Evolutionary conservation across 2,888 invertebrate genomes (phyloP).

Genomic region (Heliconius sara): DNA sequence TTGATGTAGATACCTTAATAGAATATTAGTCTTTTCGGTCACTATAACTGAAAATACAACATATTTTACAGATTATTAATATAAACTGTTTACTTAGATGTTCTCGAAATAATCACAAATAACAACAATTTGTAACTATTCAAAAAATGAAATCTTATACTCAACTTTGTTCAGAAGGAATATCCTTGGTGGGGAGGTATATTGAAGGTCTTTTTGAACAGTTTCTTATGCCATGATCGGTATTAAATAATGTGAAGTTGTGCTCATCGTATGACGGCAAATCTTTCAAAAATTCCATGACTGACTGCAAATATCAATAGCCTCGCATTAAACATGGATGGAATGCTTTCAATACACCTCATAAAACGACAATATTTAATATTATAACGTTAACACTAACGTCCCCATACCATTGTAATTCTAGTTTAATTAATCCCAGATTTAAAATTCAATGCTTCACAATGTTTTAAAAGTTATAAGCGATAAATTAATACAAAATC

Average conservation of each 20-base stretch:
- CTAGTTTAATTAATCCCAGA: constrained; percentile 52
- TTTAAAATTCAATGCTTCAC: constrained; percentile 51
- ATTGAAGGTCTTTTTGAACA: constrained; percentile 94
- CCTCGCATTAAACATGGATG: constrained; percentile 48
- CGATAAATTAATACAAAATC: constrained; percentile 65
- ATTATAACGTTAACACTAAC: constrained; percentile 28
- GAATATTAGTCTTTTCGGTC: constrained; percentile 97
- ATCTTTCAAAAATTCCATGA: constrained; percentile 95
- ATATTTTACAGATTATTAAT: constrained; percentile 39
- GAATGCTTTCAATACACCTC: constrained; percentile 35
- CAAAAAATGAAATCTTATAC: constrained; percentile 53
- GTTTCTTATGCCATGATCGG: constrained; percentile 91
- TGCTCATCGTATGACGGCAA: constrained; percentile 95
- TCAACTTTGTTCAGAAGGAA: constrained; percentile 96
- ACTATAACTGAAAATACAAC: constrained; percentile 91
- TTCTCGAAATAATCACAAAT: neutral
- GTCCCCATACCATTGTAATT: constrained; percentile 65
- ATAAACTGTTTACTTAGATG: neutral
- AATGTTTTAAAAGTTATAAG: constrained; percentile 57
- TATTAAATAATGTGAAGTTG: constrained; percentile 95
- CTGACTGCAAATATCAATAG: constrained; percentile 86
- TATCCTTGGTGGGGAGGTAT: constrained; percentile 96
- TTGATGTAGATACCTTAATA: constrained; percentile 96
- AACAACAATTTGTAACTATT: neutral
- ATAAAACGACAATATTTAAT: constrained; percentile 9